Conservation (phyloP, 2,888 invertebrate species). For the Synanthedon andrenaeformis region DNA sequence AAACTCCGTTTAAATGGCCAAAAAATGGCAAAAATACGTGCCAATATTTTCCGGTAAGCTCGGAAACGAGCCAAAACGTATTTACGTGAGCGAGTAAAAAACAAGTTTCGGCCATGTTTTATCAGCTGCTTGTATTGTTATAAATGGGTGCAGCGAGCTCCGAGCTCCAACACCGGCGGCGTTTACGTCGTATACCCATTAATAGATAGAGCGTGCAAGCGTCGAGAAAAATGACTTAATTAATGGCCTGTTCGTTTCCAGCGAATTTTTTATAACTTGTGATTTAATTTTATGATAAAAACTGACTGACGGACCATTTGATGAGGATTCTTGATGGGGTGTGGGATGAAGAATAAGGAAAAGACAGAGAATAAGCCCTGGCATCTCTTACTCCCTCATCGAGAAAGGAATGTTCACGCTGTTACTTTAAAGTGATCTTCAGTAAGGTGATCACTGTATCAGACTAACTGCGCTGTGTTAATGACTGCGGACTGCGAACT, state of each 20-base stretch:
- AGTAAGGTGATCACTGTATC: too few species aligned
- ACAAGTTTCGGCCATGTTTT: slow-evolving; percentile 22
- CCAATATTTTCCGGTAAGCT: slow-evolving; percentile 35
- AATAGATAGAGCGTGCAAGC: slow-evolving; percentile 12
- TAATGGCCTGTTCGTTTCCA: slow-evolving; percentile 7
- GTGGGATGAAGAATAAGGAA: too few species aligned
- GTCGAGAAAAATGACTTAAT: slow-evolving; percentile 16
- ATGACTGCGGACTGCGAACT: too few species aligned
- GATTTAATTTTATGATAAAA: too few species aligned
- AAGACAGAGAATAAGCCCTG: too few species aligned
- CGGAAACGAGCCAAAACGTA: slow-evolving; percentile 37
- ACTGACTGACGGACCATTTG: too few species aligned
- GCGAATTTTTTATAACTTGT: too few species aligned
- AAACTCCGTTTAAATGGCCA: slow-evolving; percentile 10
- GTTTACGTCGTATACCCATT: not conserved
- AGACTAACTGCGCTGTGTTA: too few species aligned
- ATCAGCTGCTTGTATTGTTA: slow-evolving; percentile 28
- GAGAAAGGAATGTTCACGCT: too few species aligned
- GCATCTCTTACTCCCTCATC: too few species aligned
- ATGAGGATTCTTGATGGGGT: too few species aligned
- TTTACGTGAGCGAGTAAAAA: slow-evolving; percentile 27
- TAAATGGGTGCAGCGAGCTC: slow-evolving; percentile 15
- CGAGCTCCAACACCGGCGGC: not conserved
- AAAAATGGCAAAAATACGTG: slow-evolving; percentile 21
- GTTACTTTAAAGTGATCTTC: too few species aligned